These are phyloP conservation scores for Neodiprion lecontei DNA, from an alignment of 1,140 invertebrate species.

Conservation along the genomic window DNA sequence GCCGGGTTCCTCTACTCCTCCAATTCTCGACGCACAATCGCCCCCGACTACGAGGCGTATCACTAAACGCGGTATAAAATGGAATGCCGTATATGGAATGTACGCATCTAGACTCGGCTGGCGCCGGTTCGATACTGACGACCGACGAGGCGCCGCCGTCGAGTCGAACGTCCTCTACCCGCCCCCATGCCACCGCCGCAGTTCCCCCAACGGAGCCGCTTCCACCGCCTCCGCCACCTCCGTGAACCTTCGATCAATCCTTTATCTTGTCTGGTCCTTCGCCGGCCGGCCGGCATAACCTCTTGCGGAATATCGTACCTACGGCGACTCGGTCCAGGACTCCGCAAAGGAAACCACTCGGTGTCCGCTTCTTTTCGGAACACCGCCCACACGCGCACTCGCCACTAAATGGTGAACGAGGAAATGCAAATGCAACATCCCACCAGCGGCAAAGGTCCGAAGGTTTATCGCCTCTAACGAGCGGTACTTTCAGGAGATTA, in stretches of 20 bases:
- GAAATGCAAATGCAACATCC: too few relatives aligned
- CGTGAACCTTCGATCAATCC: slow-evolving; percentile 33
- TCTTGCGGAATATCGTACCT: slow-evolving; percentile 25
- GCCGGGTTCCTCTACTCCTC: not conserved
- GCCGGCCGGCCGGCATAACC: not conserved
- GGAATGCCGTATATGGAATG: slow-evolving; percentile 33
- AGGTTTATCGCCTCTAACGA: too few relatives aligned
- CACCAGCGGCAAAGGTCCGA: too few relatives aligned
- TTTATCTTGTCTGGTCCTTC: slow-evolving; percentile 33
- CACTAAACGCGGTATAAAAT: slow-evolving; percentile 13
- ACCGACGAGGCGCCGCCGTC: slow-evolving; percentile 27
- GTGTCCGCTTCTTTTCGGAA: too few relatives aligned
- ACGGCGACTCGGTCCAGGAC: slow-evolving; percentile 6
- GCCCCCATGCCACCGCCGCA: slow-evolving; percentile 32
- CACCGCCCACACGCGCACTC: too few relatives aligned
- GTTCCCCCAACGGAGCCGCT: slow-evolving; percentile 18
- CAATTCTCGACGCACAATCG: not conserved
- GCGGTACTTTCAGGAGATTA: too few relatives aligned
- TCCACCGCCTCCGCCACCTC: slow-evolving; percentile 12
- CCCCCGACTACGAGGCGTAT: too few relatives aligned
- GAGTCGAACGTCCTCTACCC: slow-evolving; percentile 29
- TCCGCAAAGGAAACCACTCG: too few relatives aligned
- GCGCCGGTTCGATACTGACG: slow-evolving; percentile 63
- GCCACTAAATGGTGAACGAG: too few relatives aligned
- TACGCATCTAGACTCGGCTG: slow-evolving; percentile 41